Percentiles rank a stretch among this genome's conserved stretches.
phyloP scores from a whole-genome alignment of 2,797 vertebrate species.

The Tympanoctomys barrerae region DNA sequence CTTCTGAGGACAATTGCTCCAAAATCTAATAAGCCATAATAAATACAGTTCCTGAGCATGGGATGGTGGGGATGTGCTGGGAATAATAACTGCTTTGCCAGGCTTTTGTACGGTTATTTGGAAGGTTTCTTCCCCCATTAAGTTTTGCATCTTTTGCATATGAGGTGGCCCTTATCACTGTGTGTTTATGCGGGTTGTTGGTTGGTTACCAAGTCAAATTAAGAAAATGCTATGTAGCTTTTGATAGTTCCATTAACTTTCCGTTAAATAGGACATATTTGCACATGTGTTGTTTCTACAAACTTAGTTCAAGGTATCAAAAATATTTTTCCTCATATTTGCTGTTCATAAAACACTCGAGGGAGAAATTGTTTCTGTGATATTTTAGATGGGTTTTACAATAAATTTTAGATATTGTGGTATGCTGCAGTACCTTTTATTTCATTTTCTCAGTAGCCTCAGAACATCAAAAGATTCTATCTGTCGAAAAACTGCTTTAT shows the following conservation, averaged over 20 bases:
- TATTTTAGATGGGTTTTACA: constrained; percentile 68
- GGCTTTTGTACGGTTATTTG: background rate
- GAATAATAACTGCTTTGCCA: background rate
- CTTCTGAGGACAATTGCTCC: constrained; percentile 62
- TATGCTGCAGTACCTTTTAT: background rate
- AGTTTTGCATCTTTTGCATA: background rate
- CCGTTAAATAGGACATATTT: background rate
- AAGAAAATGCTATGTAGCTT: background rate
- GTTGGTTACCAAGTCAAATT: constrained; percentile 44
- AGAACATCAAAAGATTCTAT: background rate
- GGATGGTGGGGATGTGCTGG: background rate
- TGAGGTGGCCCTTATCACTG: background rate
- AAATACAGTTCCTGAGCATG: constrained; percentile 8
- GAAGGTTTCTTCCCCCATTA: background rate
- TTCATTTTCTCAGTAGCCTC: constrained; percentile 17
- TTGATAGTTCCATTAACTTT: constrained; percentile 1
- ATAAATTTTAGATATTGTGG: constrained; percentile 61
- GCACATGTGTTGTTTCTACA: background rate
- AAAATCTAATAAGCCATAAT: constrained; percentile 63
- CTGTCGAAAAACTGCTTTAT: constrained; percentile 32
- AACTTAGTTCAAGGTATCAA: constrained; percentile 65
- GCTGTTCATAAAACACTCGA: constrained; percentile 55
- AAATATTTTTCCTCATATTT: constrained; percentile 48
- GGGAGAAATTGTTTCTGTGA: constrained; percentile 65
- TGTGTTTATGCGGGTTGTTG: background rate